These are phyloP conservation scores for Scaptomyza montana DNA, from an alignment of 1,140 invertebrate genomes.

Conservation along the genomic window DNA sequence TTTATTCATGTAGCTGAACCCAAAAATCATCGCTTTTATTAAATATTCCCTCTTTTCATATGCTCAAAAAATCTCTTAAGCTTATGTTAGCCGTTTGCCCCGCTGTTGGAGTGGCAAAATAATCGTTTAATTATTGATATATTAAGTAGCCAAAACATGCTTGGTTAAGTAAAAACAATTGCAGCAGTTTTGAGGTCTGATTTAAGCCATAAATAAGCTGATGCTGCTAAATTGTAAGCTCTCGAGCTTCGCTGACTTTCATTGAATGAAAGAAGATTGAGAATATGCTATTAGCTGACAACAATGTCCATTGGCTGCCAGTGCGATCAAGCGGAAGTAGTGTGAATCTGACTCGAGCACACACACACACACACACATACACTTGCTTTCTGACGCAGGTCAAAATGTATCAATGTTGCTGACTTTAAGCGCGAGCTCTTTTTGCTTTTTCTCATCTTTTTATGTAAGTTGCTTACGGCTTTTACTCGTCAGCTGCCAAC, in stretches of 20 bases:
- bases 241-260: background rate
- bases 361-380: background rate
- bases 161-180: slow-evolving; percentile 23
- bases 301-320: slow-evolving; percentile 23
- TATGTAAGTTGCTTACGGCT: too few species aligned
- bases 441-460: background rate
- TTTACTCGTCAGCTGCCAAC: slow-evolving; percentile 1
- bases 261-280: slow-evolving; percentile 14
- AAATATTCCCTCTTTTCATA: too few species aligned
- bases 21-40: too few species aligned
- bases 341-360: slow-evolving; percentile 4
- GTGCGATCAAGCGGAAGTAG: slow-evolving; percentile 64
- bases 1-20: too few species aligned
- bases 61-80: background rate
- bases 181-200: slow-evolving; percentile 38
- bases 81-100: background rate
- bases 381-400: background rate
- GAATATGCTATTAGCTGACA: slow-evolving; percentile 30
- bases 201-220: slow-evolving; percentile 34
- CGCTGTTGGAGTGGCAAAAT: slow-evolving; percentile 6
- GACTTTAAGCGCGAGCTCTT: slow-evolving; percentile 44
- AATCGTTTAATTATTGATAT: slow-evolving; percentile 52
- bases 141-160: slow-evolving; percentile 31
- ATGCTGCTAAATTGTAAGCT: slow-evolving; percentile 6
- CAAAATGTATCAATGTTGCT: slow-evolving; percentile 30